These are phyloP conservation scores for Cantharis lateralis DNA, from an alignment of 2,888 invertebrate species.

Conservation along the genomic window DNA sequence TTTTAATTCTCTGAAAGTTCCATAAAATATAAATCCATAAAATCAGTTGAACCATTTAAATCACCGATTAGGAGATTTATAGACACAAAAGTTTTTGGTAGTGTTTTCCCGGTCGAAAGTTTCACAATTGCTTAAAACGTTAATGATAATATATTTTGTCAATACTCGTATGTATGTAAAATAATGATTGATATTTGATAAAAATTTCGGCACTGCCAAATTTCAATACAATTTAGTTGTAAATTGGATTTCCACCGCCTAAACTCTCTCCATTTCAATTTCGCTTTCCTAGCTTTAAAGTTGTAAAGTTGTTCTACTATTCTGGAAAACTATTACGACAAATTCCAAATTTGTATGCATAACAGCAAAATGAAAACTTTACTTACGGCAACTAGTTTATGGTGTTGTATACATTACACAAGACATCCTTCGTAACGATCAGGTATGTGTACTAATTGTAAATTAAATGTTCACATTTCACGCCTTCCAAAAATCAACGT, in stretches of 20 bases:
- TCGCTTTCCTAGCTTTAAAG: conserved; percentile 3
- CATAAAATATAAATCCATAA: background rate
- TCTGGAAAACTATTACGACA: conserved; percentile 12
- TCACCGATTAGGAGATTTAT: background rate
- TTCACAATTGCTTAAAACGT: background rate
- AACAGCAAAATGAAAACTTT: conserved; percentile 9
- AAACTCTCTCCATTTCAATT: conserved; percentile 14
- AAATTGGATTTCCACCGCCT: conserved; percentile 14
- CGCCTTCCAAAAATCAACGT: background rate
- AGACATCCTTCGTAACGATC: background rate
- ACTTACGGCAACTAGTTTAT: background rate
- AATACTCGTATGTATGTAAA: background rate
- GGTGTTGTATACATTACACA: background rate
- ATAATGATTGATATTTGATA: background rate
- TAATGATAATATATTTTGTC: background rate
- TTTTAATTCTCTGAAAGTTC: background rate
- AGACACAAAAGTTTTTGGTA: background rate
- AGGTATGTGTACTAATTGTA: background rate
- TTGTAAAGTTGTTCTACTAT: conserved; percentile 2
- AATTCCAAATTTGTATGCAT: conserved; percentile 10
- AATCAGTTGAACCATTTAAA: background rate
- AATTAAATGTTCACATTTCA: background rate
- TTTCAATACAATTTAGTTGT: background rate
- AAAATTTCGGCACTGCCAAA: background rate
- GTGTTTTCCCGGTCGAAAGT: background rate